Percentiles rank a stretch among this genome's conserved stretches.
phyloP scores from a whole-genome alignment of 2,888 invertebrate species.

The Empis stercorea region DNA sequence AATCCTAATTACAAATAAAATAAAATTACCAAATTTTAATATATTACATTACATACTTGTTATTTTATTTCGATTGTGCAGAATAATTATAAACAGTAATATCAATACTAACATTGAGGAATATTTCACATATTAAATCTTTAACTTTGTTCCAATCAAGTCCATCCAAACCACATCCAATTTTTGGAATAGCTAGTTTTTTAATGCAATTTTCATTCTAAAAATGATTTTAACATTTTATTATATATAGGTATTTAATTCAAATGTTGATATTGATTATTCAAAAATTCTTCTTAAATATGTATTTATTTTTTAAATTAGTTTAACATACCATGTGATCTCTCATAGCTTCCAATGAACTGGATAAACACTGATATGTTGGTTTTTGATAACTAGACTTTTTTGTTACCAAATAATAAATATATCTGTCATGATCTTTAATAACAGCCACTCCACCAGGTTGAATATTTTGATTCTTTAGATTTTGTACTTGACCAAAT shows the following conservation, averaged over 20 bases:
- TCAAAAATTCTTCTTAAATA: no score
- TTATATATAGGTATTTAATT: no score
- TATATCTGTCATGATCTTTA: constrained; percentile 30
- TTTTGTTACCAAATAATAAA: constrained; percentile 50
- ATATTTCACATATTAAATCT: constrained; percentile 39
- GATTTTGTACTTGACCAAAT: constrained; percentile 23
- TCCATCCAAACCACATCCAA: constrained; percentile 53
- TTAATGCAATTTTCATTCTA: constrained; percentile 36
- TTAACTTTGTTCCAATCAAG: constrained; percentile 46
- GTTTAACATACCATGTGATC: constrained; percentile 33
- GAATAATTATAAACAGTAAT: constrained; percentile 39
- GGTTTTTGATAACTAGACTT: constrained; percentile 39
- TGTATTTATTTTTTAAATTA: no score
- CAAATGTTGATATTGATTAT: background rate
- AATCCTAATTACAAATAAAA: constrained; percentile 10
- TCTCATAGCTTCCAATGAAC: constrained; percentile 31
- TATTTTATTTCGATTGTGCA: background rate
- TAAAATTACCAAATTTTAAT: background rate
- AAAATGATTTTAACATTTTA: background rate
- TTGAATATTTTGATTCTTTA: constrained; percentile 25
- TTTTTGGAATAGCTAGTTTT: constrained; percentile 46
- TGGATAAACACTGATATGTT: constrained; percentile 33
- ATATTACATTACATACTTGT: no score
- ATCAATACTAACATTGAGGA: constrained; percentile 35
- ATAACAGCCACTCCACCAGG: constrained; percentile 40